phyloP scores from a whole-genome alignment of 1,140 invertebrate species.

The Delia radicum region DNA sequence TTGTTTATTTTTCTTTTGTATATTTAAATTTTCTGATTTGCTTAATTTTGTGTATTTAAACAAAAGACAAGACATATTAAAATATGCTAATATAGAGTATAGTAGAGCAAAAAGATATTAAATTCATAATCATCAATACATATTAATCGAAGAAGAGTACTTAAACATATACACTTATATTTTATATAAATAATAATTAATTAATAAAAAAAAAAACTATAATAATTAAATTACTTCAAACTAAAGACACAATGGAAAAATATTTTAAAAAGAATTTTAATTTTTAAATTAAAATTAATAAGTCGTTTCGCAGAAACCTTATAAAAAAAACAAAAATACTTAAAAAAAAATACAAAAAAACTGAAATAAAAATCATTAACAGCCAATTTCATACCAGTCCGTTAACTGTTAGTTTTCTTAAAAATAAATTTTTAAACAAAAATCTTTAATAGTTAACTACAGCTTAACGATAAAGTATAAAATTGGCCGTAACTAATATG shows the following conservation, averaged over 20 bases:
- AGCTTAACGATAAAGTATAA: too few species aligned
- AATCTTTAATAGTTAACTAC: too few species aligned
- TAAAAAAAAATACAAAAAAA: not conserved
- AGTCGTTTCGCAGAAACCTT: constrained; percentile 22
- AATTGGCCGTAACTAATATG: too few species aligned
- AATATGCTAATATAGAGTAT: not conserved
- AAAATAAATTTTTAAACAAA: too few species aligned
- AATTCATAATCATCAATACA: constrained; percentile 14
- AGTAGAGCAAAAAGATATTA: not conserved
- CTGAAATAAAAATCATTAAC: not conserved
- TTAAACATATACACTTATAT: constrained; percentile 8
- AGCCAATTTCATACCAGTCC: too few species aligned
- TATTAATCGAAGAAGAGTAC: not conserved
- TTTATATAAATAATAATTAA: not conserved
- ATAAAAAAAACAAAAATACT: not conserved
- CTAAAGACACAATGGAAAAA: not conserved
- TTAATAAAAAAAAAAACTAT: not conserved
- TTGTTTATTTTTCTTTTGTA: constrained; percentile 8
- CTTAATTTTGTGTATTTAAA: not conserved
- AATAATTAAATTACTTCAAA: constrained; percentile 1
- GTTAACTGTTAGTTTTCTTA: too few species aligned
- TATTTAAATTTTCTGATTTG: not conserved
- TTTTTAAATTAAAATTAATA: constrained; percentile 1
- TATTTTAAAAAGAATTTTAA: not conserved
- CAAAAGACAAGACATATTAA: not conserved